These are phyloP conservation scores for Penaeus vannamei DNA, from an alignment of 1,140 invertebrate genomes.

Conservation along the genomic window DNA sequence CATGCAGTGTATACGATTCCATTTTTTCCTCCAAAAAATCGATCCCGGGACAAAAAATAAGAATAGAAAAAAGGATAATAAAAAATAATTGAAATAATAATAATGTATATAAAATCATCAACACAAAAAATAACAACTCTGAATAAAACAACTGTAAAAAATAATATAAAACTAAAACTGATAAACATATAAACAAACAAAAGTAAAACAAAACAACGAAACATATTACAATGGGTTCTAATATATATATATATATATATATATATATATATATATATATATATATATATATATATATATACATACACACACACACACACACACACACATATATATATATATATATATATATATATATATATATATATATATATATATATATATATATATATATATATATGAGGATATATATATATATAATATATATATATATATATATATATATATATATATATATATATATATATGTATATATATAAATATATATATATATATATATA, in stretches of 20 bases:
- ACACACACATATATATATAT: not conserved
- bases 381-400: not conserved
- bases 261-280: slow-evolving; percentile 22
- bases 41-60: too few relatives aligned
- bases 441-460: not conserved
- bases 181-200: too few relatives aligned
- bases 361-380: not conserved
- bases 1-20: too few relatives aligned
- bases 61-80: too few relatives aligned
- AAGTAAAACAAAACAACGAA: not conserved
- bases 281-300: slow-evolving; percentile 22
- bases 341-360: not conserved
- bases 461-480: not conserved
- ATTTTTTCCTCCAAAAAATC: too few relatives aligned
- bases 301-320: not conserved
- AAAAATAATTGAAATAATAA: too few relatives aligned
- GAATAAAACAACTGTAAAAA: too few relatives aligned
- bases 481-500: too few relatives aligned
- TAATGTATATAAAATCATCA: too few relatives aligned
- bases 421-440: not conserved
- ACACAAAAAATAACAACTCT: too few relatives aligned
- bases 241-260: slow-evolving; percentile 9
- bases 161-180: too few relatives aligned
- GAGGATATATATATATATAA: not conserved
- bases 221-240: not conserved